A percentile compares a stretch with the other conserved stretches of the same genome.
These are phyloP conservation scores for Megaustenia siamemsis DNA, from an alignment of 2,888 invertebrate species.

Conservation along the genomic window DNA sequence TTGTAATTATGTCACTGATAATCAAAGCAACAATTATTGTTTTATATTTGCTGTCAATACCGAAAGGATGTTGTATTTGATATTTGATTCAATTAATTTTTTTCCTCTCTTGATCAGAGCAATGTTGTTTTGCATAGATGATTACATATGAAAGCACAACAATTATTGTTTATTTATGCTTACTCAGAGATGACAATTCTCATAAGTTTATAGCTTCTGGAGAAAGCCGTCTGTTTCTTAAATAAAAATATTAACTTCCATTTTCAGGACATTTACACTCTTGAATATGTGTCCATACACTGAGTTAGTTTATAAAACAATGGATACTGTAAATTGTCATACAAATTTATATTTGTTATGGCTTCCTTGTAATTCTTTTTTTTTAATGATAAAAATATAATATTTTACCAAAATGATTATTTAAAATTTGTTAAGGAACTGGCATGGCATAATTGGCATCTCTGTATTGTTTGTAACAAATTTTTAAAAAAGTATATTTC, in stretches of 20 bases:
- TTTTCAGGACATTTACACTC: neutral
- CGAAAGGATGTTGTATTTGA: neutral
- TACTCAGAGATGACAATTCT: slow-evolving; percentile 34
- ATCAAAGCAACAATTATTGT: neutral
- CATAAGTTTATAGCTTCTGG: neutral
- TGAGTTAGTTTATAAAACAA: neutral
- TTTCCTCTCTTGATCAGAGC: neutral
- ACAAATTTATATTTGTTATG: neutral
- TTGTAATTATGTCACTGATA: slow-evolving; percentile 29
- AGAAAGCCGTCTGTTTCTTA: neutral
- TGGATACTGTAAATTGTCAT: neutral
- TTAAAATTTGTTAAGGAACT: neutral
- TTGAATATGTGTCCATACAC: neutral
- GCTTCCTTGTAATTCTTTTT: neutral
- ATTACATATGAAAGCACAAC: slow-evolving; percentile 2
- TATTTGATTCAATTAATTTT: no score
- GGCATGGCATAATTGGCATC: neutral
- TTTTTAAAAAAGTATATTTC: neutral
- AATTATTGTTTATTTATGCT: neutral
- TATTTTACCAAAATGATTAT: no score
- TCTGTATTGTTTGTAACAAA: neutral
- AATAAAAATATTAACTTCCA: neutral
- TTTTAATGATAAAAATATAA: no score
- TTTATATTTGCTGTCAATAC: slow-evolving; percentile 5
- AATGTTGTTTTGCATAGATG: slow-evolving; percentile 9